These are phyloP conservation scores for Neoarius graeffei DNA, from an alignment of 2,113 vertebrate genomes.

Conservation along the genomic window DNA sequence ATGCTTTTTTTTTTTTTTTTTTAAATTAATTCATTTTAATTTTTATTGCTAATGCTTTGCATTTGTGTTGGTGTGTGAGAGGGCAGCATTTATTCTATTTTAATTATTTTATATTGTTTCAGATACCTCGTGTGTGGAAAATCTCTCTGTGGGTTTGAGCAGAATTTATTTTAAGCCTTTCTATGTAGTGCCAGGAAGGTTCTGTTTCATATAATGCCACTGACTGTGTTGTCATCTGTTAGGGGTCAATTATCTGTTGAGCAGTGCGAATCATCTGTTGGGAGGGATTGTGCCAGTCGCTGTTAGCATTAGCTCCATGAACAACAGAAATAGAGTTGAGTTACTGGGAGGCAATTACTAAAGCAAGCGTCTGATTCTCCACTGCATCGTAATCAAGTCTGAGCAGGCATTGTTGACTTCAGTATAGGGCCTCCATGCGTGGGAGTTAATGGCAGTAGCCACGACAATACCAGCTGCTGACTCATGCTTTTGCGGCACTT, in stretches of 20 bases:
- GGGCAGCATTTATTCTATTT: not conserved
- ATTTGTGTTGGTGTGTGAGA: not conserved
- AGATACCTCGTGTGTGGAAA: constrained; percentile 20
- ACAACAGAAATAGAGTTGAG: constrained; percentile 14
- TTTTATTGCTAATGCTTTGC: not conserved
- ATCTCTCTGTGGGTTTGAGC: constrained; percentile 46
- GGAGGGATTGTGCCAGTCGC: not conserved
- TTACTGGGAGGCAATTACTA: not conserved
- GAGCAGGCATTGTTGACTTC: not conserved
- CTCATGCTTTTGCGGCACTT: not conserved
- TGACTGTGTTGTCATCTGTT: constrained; percentile 10
- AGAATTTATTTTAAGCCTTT: constrained; percentile 63
- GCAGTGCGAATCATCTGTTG: not conserved
- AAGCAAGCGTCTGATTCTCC: not conserved
- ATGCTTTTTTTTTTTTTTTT: not conserved
- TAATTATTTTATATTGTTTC: not conserved
- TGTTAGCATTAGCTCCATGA: not conserved
- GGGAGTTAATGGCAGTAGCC: constrained; percentile 16
- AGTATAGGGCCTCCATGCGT: not conserved
- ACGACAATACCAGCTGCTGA: constrained; percentile 11
- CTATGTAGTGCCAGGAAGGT: constrained; percentile 53
- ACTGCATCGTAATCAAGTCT: constrained; percentile 13
- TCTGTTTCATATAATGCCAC: constrained; percentile 51
- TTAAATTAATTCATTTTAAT: not conserved
- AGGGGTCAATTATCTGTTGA: not conserved